Conservation (phyloP, 1,140 invertebrate genomes). For the Hyles vespertilio region DNA sequence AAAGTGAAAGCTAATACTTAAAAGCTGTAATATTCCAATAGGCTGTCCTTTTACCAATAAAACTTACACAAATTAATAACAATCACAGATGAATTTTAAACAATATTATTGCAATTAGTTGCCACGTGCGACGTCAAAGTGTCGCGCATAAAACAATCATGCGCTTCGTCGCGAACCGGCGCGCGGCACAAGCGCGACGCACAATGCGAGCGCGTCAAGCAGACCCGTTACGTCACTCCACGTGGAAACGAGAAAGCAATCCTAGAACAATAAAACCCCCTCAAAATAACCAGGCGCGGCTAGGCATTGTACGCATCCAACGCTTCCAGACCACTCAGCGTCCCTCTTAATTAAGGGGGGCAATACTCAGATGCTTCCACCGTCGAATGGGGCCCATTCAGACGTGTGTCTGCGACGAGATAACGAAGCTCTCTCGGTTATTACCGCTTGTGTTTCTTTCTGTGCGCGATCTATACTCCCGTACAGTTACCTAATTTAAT, state of each 20-base stretch:
- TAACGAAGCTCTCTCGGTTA: slow-evolving; percentile 65
- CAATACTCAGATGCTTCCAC: slow-evolving; percentile 50
- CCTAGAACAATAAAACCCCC: slow-evolving; percentile 43
- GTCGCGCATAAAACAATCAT: no score
- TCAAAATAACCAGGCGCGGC: slow-evolving; percentile 44
- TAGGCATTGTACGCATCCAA: slow-evolving; percentile 43
- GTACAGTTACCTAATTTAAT: slow-evolving; percentile 1
- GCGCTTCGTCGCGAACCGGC: no score
- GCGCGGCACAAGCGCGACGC: not conserved
- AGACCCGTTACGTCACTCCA: slow-evolving; percentile 18
- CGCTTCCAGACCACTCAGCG: slow-evolving; percentile 60
- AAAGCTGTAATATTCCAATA: no score
- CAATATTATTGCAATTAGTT: no score
- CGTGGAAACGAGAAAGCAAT: slow-evolving; percentile 39
- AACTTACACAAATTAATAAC: no score
- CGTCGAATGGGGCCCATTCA: slow-evolving; percentile 54
- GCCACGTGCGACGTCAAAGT: no score
- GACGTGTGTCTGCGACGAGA: slow-evolving; percentile 55
- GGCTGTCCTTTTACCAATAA: no score
- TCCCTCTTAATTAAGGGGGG: slow-evolving; percentile 67
- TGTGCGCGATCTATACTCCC: not conserved
- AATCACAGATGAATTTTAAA: no score
- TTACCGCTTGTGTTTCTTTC: slow-evolving; percentile 48
- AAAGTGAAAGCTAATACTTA: no score
- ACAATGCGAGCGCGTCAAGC: not conserved